Conservation (phyloP, 2,113 vertebrate genomes). For the Grammomys dolichurus region DNA sequence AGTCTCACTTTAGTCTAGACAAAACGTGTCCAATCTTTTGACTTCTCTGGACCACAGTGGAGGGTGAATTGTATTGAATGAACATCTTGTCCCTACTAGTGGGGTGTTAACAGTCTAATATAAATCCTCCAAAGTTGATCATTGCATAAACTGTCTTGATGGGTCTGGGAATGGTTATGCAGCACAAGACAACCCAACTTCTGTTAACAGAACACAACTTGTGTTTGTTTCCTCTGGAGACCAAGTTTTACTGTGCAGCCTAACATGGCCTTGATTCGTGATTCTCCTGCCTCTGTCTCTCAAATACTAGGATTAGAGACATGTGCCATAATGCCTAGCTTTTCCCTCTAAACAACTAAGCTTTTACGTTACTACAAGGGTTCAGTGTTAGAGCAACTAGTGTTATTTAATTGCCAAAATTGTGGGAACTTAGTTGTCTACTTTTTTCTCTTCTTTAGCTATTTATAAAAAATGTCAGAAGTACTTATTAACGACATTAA, state of each 20-base stretch:
- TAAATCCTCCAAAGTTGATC: not conserved
- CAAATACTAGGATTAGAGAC: not conserved
- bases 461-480: constrained; percentile 20
- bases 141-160: not conserved
- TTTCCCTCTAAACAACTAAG: not conserved
- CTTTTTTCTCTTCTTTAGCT: not conserved
- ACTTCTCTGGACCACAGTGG: not conserved
- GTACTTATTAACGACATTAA: not conserved
- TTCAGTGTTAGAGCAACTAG: not conserved
- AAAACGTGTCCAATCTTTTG: not conserved
- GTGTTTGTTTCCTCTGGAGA: not conserved
- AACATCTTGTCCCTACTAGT: not conserved
- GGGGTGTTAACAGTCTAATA: not conserved
- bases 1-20: not conserved
- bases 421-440: not conserved
- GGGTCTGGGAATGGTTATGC: not conserved
- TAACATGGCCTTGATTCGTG: not conserved
- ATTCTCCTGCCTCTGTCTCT: not conserved
- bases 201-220: not conserved
- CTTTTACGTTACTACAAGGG: not conserved
- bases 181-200: not conserved
- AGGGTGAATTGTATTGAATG: not conserved
- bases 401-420: not conserved
- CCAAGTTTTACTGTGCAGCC: not conserved
- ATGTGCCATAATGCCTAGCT: not conserved